phyloP scores from a whole-genome alignment of 2,797 vertebrate species.

The Eleutherodactylus coqui region DNA sequence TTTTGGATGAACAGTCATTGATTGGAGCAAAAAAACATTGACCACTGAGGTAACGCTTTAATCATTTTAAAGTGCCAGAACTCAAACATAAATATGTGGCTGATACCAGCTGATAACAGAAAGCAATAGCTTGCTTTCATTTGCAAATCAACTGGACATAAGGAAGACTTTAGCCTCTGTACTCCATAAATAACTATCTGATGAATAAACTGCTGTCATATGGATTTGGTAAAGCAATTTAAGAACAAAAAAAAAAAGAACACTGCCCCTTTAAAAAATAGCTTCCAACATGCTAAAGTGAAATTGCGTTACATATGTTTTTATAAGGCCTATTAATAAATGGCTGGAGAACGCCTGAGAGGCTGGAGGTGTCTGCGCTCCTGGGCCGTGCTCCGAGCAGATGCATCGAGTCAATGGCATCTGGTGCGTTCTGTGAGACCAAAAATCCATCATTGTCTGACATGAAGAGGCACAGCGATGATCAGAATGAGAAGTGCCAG shows the following conservation, averaged over 20 bases:
- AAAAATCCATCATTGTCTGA: slow-evolving; percentile 40
- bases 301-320: slow-evolving; percentile 13
- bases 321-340: slow-evolving; percentile 15
- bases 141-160: too few relatives aligned
- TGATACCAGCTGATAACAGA: not conserved
- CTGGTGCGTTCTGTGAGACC: slow-evolving; percentile 1
- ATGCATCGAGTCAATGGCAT: slow-evolving; percentile 20
- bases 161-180: not conserved
- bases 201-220: not conserved
- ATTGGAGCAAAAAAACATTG: too few relatives aligned
- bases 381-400: not conserved
- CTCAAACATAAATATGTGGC: too few relatives aligned
- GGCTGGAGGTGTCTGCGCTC: not conserved
- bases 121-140: too few relatives aligned
- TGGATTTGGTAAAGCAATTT: not conserved
- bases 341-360: not conserved
- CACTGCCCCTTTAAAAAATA: not conserved
- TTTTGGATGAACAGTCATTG: too few relatives aligned
- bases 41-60: too few relatives aligned
- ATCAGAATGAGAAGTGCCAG: slow-evolving; percentile 47
- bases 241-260: not conserved
- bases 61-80: too few relatives aligned
- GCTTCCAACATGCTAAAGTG: not conserved
- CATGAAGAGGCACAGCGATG: slow-evolving; percentile 28
- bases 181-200: not conserved